A percentile compares a stretch with the other conserved stretches of the same genome.
Conservation (phyloP, 2,888 invertebrate species). For the Torymus auratus region DNA sequence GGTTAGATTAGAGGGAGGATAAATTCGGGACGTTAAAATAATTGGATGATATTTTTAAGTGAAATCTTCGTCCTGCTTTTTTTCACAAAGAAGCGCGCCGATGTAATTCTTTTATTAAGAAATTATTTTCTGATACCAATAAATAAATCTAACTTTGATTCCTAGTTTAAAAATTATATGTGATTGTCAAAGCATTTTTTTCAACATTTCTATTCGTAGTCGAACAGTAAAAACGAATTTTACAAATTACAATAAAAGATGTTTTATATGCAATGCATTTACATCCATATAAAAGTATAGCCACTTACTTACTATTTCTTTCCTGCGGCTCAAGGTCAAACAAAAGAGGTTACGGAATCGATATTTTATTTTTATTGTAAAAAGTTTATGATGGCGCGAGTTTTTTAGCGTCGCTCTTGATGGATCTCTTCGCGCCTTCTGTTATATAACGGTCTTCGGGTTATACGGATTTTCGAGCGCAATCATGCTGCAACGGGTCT, state of each 20-base stretch:
- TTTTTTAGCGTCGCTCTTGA: slow-evolving; percentile 10
- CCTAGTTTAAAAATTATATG: too few species aligned
- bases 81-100: neutral
- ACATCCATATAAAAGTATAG: too few species aligned
- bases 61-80: neutral
- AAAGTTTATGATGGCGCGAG: neutral
- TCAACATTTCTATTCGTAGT: too few species aligned
- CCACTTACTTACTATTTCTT: too few species aligned
- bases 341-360: neutral
- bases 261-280: too few species aligned
- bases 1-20: slow-evolving; percentile 4
- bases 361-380: neutral
- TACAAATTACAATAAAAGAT: too few species aligned
- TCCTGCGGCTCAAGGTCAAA: too few species aligned
- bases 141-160: too few species aligned
- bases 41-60: neutral
- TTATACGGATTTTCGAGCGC: slow-evolving; percentile 24
- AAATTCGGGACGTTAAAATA: slow-evolving; percentile 8
- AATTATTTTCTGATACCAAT: too few species aligned
- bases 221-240: too few species aligned
- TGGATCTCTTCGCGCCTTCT: slow-evolving; percentile 23
- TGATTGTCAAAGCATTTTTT: too few species aligned
- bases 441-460: slow-evolving; percentile 10
- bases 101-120: too few species aligned
- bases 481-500: slow-evolving; percentile 10